phyloP scores from a whole-genome alignment of 2,797 vertebrate genomes.

The Silurus aristotelis region DNA sequence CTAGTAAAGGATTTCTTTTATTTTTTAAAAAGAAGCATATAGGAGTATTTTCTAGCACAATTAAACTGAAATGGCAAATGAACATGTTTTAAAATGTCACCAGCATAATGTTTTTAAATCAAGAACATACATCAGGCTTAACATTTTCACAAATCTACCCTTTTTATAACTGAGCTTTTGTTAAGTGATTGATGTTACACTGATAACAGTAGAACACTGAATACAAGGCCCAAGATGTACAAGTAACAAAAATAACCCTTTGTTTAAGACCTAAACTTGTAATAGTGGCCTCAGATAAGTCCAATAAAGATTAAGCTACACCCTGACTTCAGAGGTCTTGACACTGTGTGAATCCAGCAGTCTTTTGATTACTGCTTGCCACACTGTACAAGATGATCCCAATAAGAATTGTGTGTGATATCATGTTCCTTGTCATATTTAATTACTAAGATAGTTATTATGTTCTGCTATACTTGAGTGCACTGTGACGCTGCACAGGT shows the following conservation, averaged over 20 bases:
- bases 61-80: background rate
- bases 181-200: background rate
- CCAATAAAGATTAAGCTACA: background rate
- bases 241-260: background rate
- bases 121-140: background rate
- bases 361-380: conserved; percentile 2
- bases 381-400: background rate
- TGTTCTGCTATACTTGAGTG: background rate
- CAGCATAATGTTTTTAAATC: background rate
- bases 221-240: background rate
- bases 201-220: background rate
- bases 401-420: background rate
- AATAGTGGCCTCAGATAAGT: background rate
- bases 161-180: background rate
- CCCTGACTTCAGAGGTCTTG: background rate
- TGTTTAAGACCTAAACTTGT: background rate
- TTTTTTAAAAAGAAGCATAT: no score
- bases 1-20: background rate
- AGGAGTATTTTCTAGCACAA: background rate
- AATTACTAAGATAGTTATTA: background rate
- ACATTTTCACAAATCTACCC: background rate
- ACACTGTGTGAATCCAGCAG: background rate
- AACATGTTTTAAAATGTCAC: background rate
- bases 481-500: background rate
- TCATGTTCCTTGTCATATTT: background rate